Evolutionary conservation across 2,797 vertebrate species (phyloP), one percentile per base, ranked within the genome.

Genomic region (Benthosema pterotum): DNA sequence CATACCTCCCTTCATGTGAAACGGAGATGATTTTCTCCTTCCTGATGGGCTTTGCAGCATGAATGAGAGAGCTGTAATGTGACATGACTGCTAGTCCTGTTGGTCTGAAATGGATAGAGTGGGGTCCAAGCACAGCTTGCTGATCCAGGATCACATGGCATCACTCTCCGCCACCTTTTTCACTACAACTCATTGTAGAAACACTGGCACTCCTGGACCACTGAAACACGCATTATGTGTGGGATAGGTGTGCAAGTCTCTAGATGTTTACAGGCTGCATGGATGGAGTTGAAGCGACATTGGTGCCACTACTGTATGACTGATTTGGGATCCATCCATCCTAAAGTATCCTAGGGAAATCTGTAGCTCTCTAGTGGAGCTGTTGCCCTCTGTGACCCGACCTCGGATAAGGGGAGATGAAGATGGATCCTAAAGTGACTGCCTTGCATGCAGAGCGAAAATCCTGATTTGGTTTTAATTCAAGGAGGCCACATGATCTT

Each of bases 211-310:
- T 63, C 16, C n/a, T 16, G 38, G 16, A 12, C 17, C 49, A 32
- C 28, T n/a, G n/a, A n/a, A n/a, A n/a, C n/a, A n/a, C n/a, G n/a
- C n/a, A n/a, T n/a, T n/a, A n/a, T n/a, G n/a, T n/a, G n/a, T n/a
- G n/a, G n/a, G n/a, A n/a, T n/a, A n/a, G n/a, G n/a, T n/a, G n/a
- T n/a, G n/a, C n/a, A n/a, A n/a, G n/a, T n/a, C n/a, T 78, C 71
- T 76, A 72, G 63, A 42, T 65, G 70, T 50, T 80, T 73, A 57
- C 9, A 15, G 17, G 0, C 48, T 56, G 43, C 50, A 67, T 71
- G 28, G 61, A 66, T 66, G 58, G 18, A 63, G 64, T 67, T 61
- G 46, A 3, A 43, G 53, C 47, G 55, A 18, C 46, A 42, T 32
- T 53, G 9, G 25, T 49, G 50, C 48, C 42, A 46, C 63, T 16